phyloP scores from a whole-genome alignment of 2,113 vertebrate genomes.

The Platanista minor region DNA sequence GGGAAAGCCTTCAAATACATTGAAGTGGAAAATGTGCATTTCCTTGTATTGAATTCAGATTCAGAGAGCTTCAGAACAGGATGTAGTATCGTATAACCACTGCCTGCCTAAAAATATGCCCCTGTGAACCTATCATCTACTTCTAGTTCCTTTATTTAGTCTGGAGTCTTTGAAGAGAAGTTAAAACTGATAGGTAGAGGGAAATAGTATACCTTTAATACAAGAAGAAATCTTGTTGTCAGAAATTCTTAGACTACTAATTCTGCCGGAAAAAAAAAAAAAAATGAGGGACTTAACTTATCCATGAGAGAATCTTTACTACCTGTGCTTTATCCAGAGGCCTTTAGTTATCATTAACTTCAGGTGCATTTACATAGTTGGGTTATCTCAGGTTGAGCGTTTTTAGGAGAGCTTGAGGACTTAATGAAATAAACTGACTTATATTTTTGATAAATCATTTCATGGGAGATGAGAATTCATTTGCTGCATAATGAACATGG shows the following conservation, averaged over 20 bases:
- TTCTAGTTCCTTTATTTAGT: conserved; percentile 18
- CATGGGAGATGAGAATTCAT: conserved; percentile 17
- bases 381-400: neutral
- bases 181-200: neutral
- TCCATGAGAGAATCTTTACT: neutral
- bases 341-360: neutral
- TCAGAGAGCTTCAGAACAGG: neutral
- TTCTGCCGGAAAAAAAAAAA: neutral
- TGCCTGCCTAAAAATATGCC: neutral
- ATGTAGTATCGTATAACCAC: neutral
- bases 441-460: neutral
- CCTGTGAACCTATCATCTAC: neutral
- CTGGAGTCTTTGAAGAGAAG: conserved; percentile 26
- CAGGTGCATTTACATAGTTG: neutral
- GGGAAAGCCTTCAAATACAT: neutral
- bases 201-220: neutral
- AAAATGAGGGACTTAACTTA: neutral
- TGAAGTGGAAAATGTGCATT: neutral
- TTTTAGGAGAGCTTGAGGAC: neutral
- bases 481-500: conserved; percentile 32
- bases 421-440: conserved; percentile 35
- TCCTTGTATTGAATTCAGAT: conserved; percentile 6
- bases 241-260: neutral
- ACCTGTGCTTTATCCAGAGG: neutral
- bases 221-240: neutral